A percentile compares a stretch with the other conserved stretches of the same genome.
phyloP scores from a whole-genome alignment of 2,888 invertebrate species.

The Xestia ashworthii region DNA sequence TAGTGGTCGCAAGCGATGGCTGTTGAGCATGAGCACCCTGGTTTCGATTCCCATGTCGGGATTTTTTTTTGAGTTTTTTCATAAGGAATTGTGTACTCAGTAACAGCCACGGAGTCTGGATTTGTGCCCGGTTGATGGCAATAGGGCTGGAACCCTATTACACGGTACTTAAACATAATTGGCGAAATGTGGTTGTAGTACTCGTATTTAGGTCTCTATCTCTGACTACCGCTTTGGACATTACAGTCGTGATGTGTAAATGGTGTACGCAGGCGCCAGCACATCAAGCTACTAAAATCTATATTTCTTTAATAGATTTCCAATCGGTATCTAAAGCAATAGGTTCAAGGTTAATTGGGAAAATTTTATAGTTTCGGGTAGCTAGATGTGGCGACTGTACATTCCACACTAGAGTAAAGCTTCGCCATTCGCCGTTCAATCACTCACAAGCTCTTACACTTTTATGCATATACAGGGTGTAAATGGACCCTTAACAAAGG shows the following conservation, averaged over 20 bases:
- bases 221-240: neutral
- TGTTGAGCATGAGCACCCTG: neutral
- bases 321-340: too few relatives aligned
- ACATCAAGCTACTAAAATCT: too few relatives aligned
- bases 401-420: neutral
- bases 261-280: neutral
- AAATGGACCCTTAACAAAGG: too few relatives aligned
- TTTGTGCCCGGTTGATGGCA: neutral
- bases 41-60: neutral
- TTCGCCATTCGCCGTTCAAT: neutral
- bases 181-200: neutral
- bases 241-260: neutral
- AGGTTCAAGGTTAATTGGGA: too few relatives aligned
- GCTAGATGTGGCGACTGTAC: too few relatives aligned
- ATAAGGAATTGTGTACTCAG: neutral
- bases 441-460: slow-evolving; percentile 9
- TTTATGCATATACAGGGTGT: neutral
- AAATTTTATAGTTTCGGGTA: too few relatives aligned
- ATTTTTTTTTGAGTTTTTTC: neutral
- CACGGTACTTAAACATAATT: neutral
- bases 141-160: neutral
- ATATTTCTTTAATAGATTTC: too few relatives aligned
- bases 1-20: neutral
- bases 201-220: neutral
- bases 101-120: neutral